These are phyloP conservation scores for Rhegmatorhina hoffmannsi DNA, from an alignment of 2,113 vertebrate species.

Conservation along the genomic window DNA sequence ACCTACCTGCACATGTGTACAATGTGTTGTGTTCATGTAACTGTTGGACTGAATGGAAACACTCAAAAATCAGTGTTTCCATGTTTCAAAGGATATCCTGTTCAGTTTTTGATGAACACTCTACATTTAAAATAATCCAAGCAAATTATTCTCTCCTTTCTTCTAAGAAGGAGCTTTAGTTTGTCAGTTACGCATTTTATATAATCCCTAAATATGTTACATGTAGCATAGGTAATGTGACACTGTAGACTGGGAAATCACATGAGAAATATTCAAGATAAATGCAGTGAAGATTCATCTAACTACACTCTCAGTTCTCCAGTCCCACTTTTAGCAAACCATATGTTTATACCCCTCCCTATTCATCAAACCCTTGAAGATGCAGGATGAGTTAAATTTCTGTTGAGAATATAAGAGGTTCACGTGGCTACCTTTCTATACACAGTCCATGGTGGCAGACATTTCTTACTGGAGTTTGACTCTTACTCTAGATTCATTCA, in stretches of 20 bases:
- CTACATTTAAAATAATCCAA: not conserved
- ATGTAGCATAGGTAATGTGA: not conserved
- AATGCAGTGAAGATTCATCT: not conserved
- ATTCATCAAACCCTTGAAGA: not conserved
- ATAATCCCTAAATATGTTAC: not conserved
- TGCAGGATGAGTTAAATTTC: not conserved
- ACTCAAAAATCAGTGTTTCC: not conserved
- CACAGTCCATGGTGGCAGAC: not conserved
- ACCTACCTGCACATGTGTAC: not conserved
- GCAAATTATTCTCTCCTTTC: not conserved
- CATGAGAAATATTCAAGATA: not conserved
- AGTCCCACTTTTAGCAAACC: not conserved
- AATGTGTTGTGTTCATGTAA: not conserved
- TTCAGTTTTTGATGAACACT: not conserved
- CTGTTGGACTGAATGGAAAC: not conserved
- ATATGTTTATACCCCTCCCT: not conserved
- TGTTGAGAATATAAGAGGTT: not conserved
- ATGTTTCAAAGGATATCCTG: not conserved
- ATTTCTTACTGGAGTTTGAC: not conserved
- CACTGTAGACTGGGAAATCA: not conserved
- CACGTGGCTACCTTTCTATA: not conserved
- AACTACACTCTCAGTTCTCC: not conserved
- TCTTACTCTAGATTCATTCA: not conserved
- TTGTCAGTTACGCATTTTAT: not conserved
- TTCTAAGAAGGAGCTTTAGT: not conserved